phyloP scores from a whole-genome alignment of 2,113 vertebrate species.

The Machaerirhynchus nigripectus region DNA sequence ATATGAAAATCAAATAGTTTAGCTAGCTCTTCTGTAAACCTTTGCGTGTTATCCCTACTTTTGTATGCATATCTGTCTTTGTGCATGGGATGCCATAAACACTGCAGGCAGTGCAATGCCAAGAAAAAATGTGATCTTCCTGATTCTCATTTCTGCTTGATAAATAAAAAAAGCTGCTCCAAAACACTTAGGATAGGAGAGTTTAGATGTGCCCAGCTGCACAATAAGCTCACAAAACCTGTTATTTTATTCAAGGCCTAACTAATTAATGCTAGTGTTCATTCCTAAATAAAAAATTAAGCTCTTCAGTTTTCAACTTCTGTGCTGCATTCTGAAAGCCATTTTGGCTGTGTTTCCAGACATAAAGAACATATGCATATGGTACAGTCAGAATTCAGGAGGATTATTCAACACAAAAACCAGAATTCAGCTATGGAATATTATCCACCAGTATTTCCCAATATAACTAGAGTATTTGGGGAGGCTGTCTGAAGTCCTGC shows the following conservation, averaged over 20 bases:
- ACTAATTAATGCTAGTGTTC: constrained; percentile 3
- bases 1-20: background rate
- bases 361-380: background rate
- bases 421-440: background rate
- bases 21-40: background rate
- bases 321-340: background rate
- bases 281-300: constrained; percentile 11
- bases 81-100: background rate
- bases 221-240: background rate
- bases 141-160: background rate
- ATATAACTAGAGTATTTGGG: background rate
- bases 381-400: background rate
- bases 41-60: background rate
- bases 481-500: background rate
- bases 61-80: background rate
- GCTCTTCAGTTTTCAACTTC: background rate
- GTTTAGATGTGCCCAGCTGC: background rate
- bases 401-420: background rate
- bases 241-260: background rate
- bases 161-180: background rate
- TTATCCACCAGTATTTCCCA: background rate
- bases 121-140: background rate
- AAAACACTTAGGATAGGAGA: background rate
- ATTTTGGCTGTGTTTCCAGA: background rate
- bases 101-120: background rate